Percentiles rank a stretch among this genome's conserved stretches.
Evolutionary conservation across 2,888 invertebrate species (phyloP).

Genomic region (Adela reaumurella): DNA sequence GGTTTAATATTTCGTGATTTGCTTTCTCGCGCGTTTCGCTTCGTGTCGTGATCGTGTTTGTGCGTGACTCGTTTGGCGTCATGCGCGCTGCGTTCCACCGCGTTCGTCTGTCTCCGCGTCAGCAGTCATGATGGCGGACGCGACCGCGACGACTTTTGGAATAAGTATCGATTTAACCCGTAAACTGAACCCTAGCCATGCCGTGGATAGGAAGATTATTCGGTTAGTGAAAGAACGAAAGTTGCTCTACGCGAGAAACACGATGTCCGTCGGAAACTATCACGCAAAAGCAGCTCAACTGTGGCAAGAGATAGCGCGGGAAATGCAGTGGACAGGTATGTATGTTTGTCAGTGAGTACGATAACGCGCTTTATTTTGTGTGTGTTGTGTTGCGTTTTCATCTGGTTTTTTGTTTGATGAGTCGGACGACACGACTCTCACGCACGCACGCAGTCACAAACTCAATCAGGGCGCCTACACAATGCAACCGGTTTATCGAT

Average conservation of each 20-base stretch:
- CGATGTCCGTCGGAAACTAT: constrained; percentile 46
- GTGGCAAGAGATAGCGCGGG: constrained; percentile 37
- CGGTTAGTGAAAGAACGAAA: constrained; percentile 35
- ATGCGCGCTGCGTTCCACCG: not conserved
- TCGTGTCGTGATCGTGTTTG: too few species aligned
- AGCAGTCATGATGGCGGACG: not conserved
- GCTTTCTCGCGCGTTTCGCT: constrained; percentile 17
- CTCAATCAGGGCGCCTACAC: too few species aligned
- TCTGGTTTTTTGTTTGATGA: too few species aligned
- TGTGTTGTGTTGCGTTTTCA: too few species aligned
- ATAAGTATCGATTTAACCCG: constrained; percentile 24
- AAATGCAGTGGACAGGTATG: constrained; percentile 43
- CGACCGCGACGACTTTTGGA: too few species aligned
- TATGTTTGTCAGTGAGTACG: too few species aligned
- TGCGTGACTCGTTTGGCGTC: not conserved
- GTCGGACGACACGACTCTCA: too few species aligned
- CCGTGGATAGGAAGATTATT: constrained; percentile 43
- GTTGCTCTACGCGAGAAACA: constrained; percentile 41
- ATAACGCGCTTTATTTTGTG: too few species aligned
- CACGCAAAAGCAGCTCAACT: constrained; percentile 37
- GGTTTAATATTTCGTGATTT: constrained; percentile 26
- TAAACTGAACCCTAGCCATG: constrained; percentile 37
- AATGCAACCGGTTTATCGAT: too few species aligned
- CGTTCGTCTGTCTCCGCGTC: not conserved
- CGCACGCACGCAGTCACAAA: too few species aligned